Conservation (phyloP, 2,888 invertebrate species). For the Torymus auratus region DNA sequence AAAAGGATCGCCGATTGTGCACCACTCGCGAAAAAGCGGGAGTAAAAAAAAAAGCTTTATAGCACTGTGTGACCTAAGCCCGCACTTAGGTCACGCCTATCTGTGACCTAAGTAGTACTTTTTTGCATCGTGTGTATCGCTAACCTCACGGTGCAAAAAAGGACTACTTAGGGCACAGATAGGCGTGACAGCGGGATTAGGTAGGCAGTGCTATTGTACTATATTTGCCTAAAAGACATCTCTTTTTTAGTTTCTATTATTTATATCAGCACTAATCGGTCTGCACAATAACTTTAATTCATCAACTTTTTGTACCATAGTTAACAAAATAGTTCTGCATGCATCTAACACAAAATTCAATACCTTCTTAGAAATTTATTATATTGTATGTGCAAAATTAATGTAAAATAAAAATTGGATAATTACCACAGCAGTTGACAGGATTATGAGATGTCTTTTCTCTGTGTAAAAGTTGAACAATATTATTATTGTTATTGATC, state of each 20-base stretch:
- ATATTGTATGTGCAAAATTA: neutral
- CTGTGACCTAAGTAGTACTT: too few species aligned
- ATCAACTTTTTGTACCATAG: neutral
- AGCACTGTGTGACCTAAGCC: too few species aligned
- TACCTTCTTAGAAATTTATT: neutral
- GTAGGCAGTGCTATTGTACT: too few species aligned
- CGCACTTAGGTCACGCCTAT: too few species aligned
- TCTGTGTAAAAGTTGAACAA: neutral
- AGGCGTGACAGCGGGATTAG: too few species aligned
- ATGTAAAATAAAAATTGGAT: neutral
- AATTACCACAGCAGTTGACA: constrained; percentile 1
- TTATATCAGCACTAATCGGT: neutral
- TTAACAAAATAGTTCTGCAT: constrained; percentile 4
- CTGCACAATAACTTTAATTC: neutral
- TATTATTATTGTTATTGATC: neutral
- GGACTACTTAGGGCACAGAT: too few species aligned
- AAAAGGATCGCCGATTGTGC: too few species aligned
- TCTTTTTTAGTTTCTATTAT: neutral
- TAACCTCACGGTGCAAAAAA: too few species aligned
- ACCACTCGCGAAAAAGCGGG: too few species aligned
- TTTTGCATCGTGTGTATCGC: too few species aligned
- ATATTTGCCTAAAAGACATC: neutral
- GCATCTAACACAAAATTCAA: neutral
- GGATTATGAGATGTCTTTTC: neutral
- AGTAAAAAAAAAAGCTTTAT: too few species aligned